Evolutionary conservation across 2,113 vertebrate species (phyloP), one percentile per base, ranked within the genome.

Genomic region (Phaethon lepturus): DNA sequence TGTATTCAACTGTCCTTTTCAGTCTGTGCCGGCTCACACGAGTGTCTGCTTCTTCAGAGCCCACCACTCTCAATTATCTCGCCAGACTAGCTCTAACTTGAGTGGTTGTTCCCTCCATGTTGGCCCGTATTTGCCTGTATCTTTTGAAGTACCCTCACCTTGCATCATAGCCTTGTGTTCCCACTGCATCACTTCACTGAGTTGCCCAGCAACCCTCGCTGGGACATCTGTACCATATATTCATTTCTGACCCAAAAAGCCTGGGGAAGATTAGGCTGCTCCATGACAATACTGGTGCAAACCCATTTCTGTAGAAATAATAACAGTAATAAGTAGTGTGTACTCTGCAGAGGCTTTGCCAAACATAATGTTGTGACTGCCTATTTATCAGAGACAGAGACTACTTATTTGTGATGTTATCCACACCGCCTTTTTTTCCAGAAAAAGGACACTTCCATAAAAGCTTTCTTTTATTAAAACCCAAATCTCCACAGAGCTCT

Each of bases 331-430:
- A 86, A 83, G n/a, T n/a, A 80, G 42, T 20, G 68, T 77, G 59
- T 63, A 59, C 52, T 63, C 50, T 94, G 59, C 79, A 83, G 86
- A 76, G 79, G 31, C 80, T 78, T 88, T 90, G 40, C 77, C 73
- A 78, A 53, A 91, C 1, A 8, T 19, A 23, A 25, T 52, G 75
- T 59, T 88, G 87, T 78, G 52, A 47, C 64, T 87, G 69, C 56
- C 44, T 88, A 8, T 93, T 91, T 78, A 85, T 92, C 81, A 93
- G 81, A 75, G 66, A 52, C 26, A 31, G 53, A 85, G 67, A 67
- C 69, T 88, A 87, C 87, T 92, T 92, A 78, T 81, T 84, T 91
- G 47, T 90, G 74, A 63, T 75, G 29, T 67, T 87, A 85, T 47
- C 60, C 74, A 78, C 13, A 47, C 8, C 12, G 25, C 44, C 42